Conservation (phyloP, 2,797 vertebrate genomes). For the Peromyscus eremicus region DNA sequence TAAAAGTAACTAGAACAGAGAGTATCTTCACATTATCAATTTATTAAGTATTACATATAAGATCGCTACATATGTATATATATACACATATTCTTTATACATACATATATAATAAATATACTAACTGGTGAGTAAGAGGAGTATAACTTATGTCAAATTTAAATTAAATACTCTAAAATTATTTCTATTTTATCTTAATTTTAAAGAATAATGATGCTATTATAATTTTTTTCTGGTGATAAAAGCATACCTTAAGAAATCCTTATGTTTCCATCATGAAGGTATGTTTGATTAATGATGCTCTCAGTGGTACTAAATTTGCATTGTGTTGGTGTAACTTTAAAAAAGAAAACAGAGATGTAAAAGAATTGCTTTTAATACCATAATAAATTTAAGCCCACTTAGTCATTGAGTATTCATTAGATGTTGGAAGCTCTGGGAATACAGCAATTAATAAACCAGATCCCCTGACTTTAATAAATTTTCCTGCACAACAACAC, state of each 20-base stretch:
- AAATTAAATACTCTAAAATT: slow-evolving; percentile 27
- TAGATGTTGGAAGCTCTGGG: not conserved
- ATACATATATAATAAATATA: not conserved
- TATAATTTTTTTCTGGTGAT: slow-evolving; percentile 5
- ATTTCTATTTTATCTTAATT: slow-evolving; percentile 30
- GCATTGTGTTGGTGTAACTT: not conserved
- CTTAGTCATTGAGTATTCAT: not conserved
- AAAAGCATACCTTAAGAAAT: slow-evolving; percentile 49
- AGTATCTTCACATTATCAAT: not conserved
- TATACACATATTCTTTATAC: not conserved
- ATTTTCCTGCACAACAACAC: not conserved
- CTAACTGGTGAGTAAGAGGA: not conserved
- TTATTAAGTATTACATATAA: not conserved
- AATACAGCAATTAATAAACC: slow-evolving; percentile 29
- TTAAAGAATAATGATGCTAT: not conserved
- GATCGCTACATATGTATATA: not conserved
- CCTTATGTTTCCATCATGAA: slow-evolving; percentile 25
- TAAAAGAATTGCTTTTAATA: slow-evolving; percentile 21
- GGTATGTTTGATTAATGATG: not conserved
- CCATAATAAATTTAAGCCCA: not conserved
- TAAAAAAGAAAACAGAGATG: slow-evolving; percentile 17
- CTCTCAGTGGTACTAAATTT: slow-evolving; percentile 41
- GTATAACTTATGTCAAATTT: not conserved
- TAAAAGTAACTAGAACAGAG: not conserved
- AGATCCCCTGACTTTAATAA: not conserved